Base-by-base conservation (phyloP, 2,888 invertebrate species). In the Noctuana brunneofusca region DNA sequence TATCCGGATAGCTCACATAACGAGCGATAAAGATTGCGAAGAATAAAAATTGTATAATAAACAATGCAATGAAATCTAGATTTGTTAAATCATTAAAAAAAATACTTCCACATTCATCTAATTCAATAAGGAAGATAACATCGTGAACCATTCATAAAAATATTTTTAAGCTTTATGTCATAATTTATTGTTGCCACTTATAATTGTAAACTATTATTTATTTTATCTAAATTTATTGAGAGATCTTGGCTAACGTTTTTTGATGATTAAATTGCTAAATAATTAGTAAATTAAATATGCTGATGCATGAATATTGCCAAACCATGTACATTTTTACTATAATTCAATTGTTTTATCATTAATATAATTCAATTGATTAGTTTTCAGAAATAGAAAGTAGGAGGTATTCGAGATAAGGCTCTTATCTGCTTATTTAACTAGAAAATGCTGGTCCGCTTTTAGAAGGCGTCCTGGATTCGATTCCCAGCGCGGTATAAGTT, bases 21-120 rank as follows among this genome's bases (percentile, higher is more conserved):
- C 56, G 14, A 56, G 41, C 50, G 32, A 50, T 56, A 56, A 56
- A 57, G 63, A 63, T 63, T 50, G 56, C 50, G 43, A 50, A 63
- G 14, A 41, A 35, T 32, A 43, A 3, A 27, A 55, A 27, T 43
- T 56, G 46, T 56, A 56, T 46, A 56, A 56, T 56, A 56, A 46
- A 56, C 11, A 4, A 32, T 32, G 35, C 27, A 54, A 43, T 48
- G 27, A 27, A 63, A 63, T 55, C 55, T 55, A 41, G 55, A 56
- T 49, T 50, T 56, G 55, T 62, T 55, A 49, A 56, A 55, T 62
- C 62, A 50, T 62, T 55, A 62, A 62, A 56, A 41, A 63, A 27
- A 63, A 50, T 41, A 43, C 56, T 63, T 63, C 63, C 56, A 56
- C 56, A 30, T 63, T 63, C 63, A 43, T 50, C 50, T 50, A 56